A percentile compares a stretch with the other conserved stretches of the same genome.
These are phyloP conservation scores for Heptranchias perlo DNA, from an alignment of 2,113 vertebrate genomes.

Conservation along the genomic window DNA sequence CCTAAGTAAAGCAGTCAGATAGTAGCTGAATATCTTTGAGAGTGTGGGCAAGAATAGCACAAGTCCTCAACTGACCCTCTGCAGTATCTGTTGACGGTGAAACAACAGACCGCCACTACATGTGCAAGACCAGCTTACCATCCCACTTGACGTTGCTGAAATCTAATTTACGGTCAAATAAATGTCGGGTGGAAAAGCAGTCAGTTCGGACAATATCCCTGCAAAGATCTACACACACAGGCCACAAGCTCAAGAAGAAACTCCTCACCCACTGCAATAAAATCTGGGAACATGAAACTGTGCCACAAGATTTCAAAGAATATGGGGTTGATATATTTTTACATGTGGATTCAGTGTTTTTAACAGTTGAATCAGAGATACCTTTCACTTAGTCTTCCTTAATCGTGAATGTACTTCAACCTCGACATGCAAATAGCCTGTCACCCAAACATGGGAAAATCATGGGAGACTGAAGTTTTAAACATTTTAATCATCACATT, in stretches of 20 bases:
- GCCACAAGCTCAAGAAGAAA: neutral
- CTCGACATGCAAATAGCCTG: neutral
- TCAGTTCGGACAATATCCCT: neutral
- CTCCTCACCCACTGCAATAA: neutral
- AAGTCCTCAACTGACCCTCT: neutral
- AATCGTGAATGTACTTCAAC: neutral
- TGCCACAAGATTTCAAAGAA: neutral
- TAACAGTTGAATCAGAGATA: neutral
- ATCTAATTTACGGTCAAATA: neutral
- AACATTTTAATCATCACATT: neutral
- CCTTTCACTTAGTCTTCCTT: neutral
- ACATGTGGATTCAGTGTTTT: neutral
- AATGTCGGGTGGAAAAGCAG: neutral
- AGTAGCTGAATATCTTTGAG: neutral
- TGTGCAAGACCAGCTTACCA: neutral
- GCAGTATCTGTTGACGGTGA: neutral
- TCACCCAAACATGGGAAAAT: neutral
- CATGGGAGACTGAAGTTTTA: neutral
- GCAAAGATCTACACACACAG: neutral
- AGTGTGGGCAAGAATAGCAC: neutral
- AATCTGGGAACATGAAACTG: neutral
- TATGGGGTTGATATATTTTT: neutral
- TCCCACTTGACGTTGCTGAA: neutral
- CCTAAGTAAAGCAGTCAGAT: no score
- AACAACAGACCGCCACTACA: neutral